Evolutionary conservation across 1,140 invertebrate genomes (phyloP), one percentile per base, ranked within the genome.

Genomic region (Chlorops oryzae): DNA sequence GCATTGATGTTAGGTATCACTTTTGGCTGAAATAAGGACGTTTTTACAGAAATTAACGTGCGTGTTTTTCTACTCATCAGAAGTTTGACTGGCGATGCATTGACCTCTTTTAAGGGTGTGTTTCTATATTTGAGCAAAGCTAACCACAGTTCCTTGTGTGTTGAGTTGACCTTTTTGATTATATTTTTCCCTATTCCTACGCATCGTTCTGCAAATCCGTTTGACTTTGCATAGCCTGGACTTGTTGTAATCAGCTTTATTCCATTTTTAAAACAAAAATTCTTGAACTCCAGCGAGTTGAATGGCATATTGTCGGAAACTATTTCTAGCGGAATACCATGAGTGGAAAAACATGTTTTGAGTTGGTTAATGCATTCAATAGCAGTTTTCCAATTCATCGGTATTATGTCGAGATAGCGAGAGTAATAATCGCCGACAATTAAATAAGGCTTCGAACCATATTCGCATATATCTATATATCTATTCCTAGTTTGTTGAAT

Each of bases 381-480:
- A 22, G 58, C 49, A 20, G 44, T 54, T 54, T 62, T 70, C 23
- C 47, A 54, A 24, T 44, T 15, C 39, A 65, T 20, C 55, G 39
- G 24, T 15, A 58, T 45, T 17, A 68, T 22, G 49, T 69, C 68
- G 15, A 62, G 25, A 61, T 58, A 64, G 46, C 67, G 66, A 18
- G 59, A 61, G 42, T 51, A 63, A 48, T 68, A 70, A 42, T 70
- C 69, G 24, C 56, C 51, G 3, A 62, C 47, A 5, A 63, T 39
- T 15, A 66, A 49, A 44, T 61, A 67, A 45, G 47, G 5, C 15
- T 42, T 42, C 23, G 10, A 12, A 9, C 5, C 40, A 20, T 22
- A 42, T 23, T 42, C 40, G 9, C 18, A 22, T 22, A 42, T 5
- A 42, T 42, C 40, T 24, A 42, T 42, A n/a, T n/a, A n/a, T n/a